Conservation (phyloP, 2,888 invertebrate genomes). For the Ceramica pisi region DNA sequence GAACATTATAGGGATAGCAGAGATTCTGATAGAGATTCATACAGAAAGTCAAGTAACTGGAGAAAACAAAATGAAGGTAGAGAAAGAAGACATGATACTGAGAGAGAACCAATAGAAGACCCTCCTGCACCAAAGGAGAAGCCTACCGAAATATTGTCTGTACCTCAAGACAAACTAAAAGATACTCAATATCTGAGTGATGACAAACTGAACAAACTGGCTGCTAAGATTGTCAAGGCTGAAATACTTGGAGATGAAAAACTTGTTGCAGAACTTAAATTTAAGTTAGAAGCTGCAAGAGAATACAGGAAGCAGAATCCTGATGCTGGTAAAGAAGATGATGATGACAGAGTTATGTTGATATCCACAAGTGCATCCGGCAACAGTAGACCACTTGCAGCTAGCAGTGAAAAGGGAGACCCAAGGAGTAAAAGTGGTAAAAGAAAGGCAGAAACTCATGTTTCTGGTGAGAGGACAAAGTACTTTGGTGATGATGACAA, state of each 20-base stretch:
- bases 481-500: conserved; percentile 98
- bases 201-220: conserved; percentile 97
- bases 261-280: conserved; percentile 93
- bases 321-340: conserved; percentile 75
- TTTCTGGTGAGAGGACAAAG: conserved; percentile 93
- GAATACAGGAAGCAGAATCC: conserved; percentile 87
- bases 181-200: conserved; percentile 91
- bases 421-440: conserved; percentile 85
- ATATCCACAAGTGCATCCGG: conserved; percentile 93
- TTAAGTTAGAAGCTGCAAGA: conserved; percentile 93
- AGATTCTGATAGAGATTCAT: conserved; percentile 43
- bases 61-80: conserved; percentile 64
- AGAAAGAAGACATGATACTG: conserved; percentile 28
- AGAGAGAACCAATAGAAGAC: conserved; percentile 33
- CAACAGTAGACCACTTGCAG: conserved; percentile 92
- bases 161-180: conserved; percentile 46
- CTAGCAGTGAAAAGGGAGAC: conserved; percentile 82
- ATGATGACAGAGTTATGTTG: conserved; percentile 91
- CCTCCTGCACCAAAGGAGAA: conserved; percentile 15
- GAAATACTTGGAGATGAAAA: conserved; percentile 97
- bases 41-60: conserved; percentile 73
- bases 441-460: conserved; percentile 93
- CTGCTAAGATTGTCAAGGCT: conserved; percentile 97
- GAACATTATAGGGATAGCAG: conserved; percentile 47
- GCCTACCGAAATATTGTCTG: neutral